A percentile compares a stretch with the other conserved stretches of the same genome.
Conservation (phyloP, 2,888 invertebrate species). For the Polyommatus icarus region DNA sequence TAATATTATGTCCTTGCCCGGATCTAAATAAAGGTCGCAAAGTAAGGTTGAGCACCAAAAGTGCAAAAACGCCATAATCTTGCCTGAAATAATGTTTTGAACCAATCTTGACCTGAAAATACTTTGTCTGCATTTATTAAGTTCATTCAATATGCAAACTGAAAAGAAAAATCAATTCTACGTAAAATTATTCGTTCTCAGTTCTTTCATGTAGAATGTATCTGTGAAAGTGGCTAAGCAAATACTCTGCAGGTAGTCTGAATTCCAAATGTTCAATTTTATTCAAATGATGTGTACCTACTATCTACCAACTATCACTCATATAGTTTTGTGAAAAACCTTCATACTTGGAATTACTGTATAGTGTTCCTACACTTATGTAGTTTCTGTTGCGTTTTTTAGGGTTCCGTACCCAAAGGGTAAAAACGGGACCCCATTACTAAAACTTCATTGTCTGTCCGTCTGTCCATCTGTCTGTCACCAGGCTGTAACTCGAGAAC, state of each 20-base stretch:
- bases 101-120: neutral
- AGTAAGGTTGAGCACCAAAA: neutral
- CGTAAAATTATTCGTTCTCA: neutral
- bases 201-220: neutral
- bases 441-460: no score
- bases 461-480: no score
- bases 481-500: no score
- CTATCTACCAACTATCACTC: neutral
- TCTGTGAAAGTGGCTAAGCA: neutral
- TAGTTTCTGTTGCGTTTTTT: no score
- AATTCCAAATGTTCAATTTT: neutral
- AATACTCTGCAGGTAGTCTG: neutral
- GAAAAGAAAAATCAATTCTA: neutral
- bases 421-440: no score
- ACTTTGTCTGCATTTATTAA: neutral
- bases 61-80: neutral
- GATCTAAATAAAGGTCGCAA: neutral
- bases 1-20: no score
- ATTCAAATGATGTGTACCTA: neutral
- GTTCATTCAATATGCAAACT: neutral
- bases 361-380: no score
- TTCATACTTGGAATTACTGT: neutral
- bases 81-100: no score
- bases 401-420: no score
- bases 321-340: neutral